These are phyloP conservation scores for Calameuta filiformis DNA, from an alignment of 2,888 invertebrate genomes.

Conservation along the genomic window DNA sequence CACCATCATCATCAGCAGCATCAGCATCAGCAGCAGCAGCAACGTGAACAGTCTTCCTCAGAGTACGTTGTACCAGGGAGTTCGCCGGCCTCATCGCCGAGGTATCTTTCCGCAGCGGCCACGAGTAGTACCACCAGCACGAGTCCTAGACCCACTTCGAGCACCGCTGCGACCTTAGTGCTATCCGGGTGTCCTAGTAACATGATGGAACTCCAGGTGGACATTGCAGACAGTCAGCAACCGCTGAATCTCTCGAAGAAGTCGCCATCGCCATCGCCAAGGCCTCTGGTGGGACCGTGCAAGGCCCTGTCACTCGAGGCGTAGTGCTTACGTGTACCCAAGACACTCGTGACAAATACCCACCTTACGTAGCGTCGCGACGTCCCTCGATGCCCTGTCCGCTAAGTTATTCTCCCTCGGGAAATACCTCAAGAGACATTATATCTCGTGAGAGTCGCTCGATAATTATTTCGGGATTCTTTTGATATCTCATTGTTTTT, in stretches of 20 bases:
- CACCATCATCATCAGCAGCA: conserved; percentile 44
- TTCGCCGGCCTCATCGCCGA: conserved; percentile 62
- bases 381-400: conserved; percentile 52
- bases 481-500: conserved; percentile 18
- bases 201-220: conserved; percentile 83
- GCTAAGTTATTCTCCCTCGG: neutral
- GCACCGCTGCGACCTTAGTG: conserved; percentile 61
- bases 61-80: conserved; percentile 65
- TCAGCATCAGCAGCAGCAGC: conserved; percentile 45
- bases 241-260: conserved; percentile 92
- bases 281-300: conserved; percentile 68
- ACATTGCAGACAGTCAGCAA: conserved; percentile 83
- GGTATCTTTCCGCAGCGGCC: conserved; percentile 63
- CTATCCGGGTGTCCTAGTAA: conserved; percentile 66
- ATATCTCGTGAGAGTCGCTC: neutral
- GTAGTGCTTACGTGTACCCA: conserved; percentile 51
- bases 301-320: conserved; percentile 66
- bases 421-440: conserved; percentile 17
- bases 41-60: conserved; percentile 56
- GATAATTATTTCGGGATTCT: conserved; percentile 6
- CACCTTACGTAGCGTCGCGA: conserved; percentile 62
- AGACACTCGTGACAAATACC: conserved; percentile 11
- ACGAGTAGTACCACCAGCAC: conserved; percentile 57
- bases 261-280: conserved; percentile 81
- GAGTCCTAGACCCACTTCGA: conserved; percentile 58